phyloP scores from a whole-genome alignment of 2,797 vertebrate species.

The Tokudaia tokunoshimensis region DNA sequence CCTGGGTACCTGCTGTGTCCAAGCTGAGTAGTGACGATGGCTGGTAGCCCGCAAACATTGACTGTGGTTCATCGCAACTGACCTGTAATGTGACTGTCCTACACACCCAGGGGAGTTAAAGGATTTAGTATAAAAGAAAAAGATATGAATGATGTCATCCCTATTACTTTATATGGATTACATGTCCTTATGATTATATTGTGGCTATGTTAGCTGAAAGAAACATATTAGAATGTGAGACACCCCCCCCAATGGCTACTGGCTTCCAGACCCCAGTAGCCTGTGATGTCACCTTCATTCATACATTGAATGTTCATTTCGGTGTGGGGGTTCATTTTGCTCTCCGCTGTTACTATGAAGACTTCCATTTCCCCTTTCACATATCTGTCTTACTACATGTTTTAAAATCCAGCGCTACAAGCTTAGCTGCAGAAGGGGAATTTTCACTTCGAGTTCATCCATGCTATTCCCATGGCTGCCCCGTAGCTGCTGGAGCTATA shows the following conservation, averaged over 20 bases:
- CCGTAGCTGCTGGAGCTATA: background rate
- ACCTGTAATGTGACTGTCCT: fast-evolving
- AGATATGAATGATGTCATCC: background rate
- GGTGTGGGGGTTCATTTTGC: background rate
- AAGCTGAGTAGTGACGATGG: background rate
- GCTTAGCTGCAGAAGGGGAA: background rate
- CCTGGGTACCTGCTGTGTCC: background rate
- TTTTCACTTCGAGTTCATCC: background rate
- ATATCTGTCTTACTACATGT: background rate
- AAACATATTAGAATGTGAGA: background rate
- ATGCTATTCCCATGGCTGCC: background rate
- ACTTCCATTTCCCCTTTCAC: background rate
- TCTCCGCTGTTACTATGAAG: background rate
- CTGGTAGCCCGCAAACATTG: fast-evolving
- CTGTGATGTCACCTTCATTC: background rate
- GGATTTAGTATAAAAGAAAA: background rate
- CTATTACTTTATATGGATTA: background rate
- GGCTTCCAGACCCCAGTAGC: background rate
- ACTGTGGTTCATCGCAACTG: fast-evolving
- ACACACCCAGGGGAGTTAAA: too few species aligned
- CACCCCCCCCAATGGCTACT: too few species aligned
- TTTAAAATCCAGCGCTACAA: background rate
- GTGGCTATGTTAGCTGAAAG: background rate
- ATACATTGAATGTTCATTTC: too few species aligned
- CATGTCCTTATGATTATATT: background rate